Conservation (phyloP, 2,888 invertebrate genomes). For the Epinotia bilunana region DNA sequence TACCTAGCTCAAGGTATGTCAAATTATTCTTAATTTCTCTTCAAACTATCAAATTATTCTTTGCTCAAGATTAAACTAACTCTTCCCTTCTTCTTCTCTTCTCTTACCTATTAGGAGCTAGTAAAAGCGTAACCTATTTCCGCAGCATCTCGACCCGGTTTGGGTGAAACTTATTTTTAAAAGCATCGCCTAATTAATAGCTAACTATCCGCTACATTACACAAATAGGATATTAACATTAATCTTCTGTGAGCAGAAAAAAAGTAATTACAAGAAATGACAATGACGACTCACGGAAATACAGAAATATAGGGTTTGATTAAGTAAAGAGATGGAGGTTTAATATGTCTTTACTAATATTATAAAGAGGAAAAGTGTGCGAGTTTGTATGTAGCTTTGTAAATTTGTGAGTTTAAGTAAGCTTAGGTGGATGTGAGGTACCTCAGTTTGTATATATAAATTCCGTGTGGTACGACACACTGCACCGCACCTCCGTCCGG, state of each 20-base stretch:
- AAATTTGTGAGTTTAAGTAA: no score
- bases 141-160: slow-evolving; percentile 6
- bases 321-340: slow-evolving; percentile 51
- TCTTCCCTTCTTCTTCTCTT: neutral
- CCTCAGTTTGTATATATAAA: no score
- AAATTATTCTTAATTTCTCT: no score
- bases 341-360: slow-evolving; percentile 23
- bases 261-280: slow-evolving; percentile 77
- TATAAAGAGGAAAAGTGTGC: no score
- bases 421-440: no score
- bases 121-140: slow-evolving; percentile 13
- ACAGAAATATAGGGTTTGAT: slow-evolving; percentile 58
- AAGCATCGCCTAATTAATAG: slow-evolving; percentile 27
- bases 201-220: slow-evolving; percentile 57
- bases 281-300: slow-evolving; percentile 66
- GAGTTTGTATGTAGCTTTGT: no score
- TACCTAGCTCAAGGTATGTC: no score
- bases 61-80: neutral
- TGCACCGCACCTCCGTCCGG: no score
- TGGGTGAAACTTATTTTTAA: slow-evolving; percentile 13
- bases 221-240: slow-evolving; percentile 78
- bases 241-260: slow-evolving; percentile 65
- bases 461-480: no score
- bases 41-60: no score
- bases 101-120: slow-evolving; percentile 1